Conservation (phyloP, 2,797 vertebrate genomes). For the Salmo trutta region DNA sequence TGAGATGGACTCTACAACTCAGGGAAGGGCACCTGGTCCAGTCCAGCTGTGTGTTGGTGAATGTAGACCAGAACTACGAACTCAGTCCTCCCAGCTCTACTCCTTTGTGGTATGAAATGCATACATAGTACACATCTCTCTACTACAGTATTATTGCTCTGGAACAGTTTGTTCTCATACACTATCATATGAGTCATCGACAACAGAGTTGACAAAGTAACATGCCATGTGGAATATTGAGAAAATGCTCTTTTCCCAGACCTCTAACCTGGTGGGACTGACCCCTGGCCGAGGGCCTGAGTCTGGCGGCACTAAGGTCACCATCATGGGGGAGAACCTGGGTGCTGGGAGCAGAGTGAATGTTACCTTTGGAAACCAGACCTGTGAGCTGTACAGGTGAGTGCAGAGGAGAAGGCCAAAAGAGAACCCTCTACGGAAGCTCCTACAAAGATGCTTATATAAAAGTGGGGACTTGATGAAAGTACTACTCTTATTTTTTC, state of each 20-base stretch:
- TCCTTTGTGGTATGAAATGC: conserved; percentile 85
- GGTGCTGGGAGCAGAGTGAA: conserved; percentile 86
- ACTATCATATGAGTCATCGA: background rate
- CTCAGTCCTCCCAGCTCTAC: conserved; percentile 88
- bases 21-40: conserved; percentile 81
- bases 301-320: conserved; percentile 93
- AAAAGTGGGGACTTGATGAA: conserved; percentile 31
- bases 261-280: conserved; percentile 82
- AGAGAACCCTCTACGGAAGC: conserved; percentile 24
- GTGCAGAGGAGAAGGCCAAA: conserved; percentile 31
- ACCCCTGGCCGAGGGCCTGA: conserved; percentile 87
- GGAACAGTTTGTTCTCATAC: background rate
- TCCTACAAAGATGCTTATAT: conserved; percentile 22
- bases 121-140: background rate
- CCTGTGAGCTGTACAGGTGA: conserved; percentile 90
- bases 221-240: conserved; percentile 24
- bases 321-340: conserved; percentile 87
- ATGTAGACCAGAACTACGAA: conserved; percentile 89
- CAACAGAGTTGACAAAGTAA: background rate
- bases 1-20: conserved; percentile 86
- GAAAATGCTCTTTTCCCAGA: conserved; percentile 66
- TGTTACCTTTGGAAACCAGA: conserved; percentile 89
- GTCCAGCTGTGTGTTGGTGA: conserved; percentile 91
- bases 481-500: conserved; percentile 58
- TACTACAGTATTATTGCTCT: background rate